Evolutionary conservation across 2,113 vertebrate genomes (phyloP).

Genomic region (Stercorarius parasiticus): DNA sequence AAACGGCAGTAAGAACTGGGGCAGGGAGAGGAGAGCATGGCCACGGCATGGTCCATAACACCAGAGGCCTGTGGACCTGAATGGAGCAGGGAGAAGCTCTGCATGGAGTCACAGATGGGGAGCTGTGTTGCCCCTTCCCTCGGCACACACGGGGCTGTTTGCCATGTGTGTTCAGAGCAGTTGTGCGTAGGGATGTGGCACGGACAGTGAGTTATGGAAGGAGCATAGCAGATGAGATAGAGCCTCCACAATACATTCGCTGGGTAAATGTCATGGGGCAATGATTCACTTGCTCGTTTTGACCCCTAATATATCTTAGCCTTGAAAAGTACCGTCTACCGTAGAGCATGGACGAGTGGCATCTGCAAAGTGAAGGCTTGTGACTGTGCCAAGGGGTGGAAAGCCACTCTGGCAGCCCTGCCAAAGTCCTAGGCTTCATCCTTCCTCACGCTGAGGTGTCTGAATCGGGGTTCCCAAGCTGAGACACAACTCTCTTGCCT

Average conservation of each 20-base stretch:
- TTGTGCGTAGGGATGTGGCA: background rate
- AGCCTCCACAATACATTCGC: background rate
- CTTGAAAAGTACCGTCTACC: background rate
- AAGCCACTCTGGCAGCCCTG: background rate
- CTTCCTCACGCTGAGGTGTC: background rate
- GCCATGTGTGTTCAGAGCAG: background rate
- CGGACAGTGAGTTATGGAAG: background rate
- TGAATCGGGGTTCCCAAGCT: background rate
- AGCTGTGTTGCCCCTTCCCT: background rate
- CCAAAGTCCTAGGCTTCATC: background rate
- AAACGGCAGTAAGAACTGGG: background rate
- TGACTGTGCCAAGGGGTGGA: background rate
- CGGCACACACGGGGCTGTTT: fast-evolving
- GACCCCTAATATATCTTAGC: constrained; percentile 17
- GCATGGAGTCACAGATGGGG: fast-evolving
- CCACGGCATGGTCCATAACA: fast-evolving
- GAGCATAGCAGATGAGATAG: constrained; percentile 23
- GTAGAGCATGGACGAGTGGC: background rate
- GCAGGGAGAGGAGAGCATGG: background rate
- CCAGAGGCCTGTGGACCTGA: background rate
- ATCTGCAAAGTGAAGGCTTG: background rate
- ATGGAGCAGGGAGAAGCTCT: background rate
- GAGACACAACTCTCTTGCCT: background rate
- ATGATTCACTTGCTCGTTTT: constrained; percentile 9
- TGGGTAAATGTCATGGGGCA: constrained; percentile 36